These are phyloP conservation scores for Microcebus murinus DNA, from an alignment of 2,113 vertebrate genomes.

Conservation along the genomic window DNA sequence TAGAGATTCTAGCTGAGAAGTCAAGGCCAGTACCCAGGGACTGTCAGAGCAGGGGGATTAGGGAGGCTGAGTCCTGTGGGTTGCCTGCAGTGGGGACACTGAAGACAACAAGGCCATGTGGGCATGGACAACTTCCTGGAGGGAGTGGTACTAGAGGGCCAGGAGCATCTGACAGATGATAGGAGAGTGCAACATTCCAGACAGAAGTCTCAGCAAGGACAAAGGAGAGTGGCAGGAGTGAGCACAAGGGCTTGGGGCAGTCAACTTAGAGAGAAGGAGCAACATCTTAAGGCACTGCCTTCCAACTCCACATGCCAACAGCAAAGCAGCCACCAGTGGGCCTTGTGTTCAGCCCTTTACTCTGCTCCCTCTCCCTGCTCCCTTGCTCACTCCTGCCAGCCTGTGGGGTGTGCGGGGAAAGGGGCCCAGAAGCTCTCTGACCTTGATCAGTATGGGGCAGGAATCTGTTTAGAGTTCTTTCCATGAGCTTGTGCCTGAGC, in stretches of 20 bases:
- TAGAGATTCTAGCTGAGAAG: conserved; percentile 1
- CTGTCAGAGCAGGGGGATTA: not conserved
- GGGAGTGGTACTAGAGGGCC: not conserved
- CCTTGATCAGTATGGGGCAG: not conserved
- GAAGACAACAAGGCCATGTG: not conserved
- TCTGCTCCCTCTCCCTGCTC: not conserved
- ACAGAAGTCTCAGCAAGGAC: conserved; percentile 24
- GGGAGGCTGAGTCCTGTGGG: not conserved
- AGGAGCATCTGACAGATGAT: not conserved
- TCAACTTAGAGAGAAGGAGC: not conserved
- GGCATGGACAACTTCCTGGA: not conserved
- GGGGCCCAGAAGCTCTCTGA: conserved; percentile 11
- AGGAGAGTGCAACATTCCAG: not conserved
- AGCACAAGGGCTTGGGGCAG: not conserved
- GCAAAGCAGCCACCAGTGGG: not conserved
- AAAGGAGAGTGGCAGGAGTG: not conserved
- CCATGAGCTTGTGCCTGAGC: not conserved
- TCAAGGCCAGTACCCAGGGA: not conserved
- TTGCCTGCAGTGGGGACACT: not conserved
- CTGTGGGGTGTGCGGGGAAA: not conserved
- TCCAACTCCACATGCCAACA: not conserved
- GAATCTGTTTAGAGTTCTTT: conserved; percentile 20
- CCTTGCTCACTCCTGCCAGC: not conserved
- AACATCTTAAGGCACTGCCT: not conserved
- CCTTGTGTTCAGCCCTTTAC: not conserved